phyloP scores from a whole-genome alignment of 2,888 invertebrate species.

The Stramonita haemastoma region DNA sequence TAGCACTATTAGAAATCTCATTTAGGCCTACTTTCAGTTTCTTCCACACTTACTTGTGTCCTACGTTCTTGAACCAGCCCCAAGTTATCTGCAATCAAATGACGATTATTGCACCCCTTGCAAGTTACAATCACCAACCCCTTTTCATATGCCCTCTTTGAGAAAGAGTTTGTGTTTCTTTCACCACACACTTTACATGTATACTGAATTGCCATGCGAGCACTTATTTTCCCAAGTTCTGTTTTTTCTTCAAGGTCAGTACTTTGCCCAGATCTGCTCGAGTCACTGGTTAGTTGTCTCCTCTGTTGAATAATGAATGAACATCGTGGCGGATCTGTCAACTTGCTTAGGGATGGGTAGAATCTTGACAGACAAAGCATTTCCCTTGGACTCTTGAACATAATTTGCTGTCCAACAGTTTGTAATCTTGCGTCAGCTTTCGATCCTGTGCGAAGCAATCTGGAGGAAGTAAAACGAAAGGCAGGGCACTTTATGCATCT shows the following conservation, averaged over 20 bases:
- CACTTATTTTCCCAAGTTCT: conserved; percentile 26
- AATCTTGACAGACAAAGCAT: neutral
- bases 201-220: conserved; percentile 81
- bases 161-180: conserved; percentile 88
- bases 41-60: conserved; percentile 55
- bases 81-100: conserved; percentile 96
- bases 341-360: neutral
- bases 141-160: conserved; percentile 89
- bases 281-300: neutral
- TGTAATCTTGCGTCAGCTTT: neutral
- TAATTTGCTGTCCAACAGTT: neutral
- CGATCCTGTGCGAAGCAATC: neutral
- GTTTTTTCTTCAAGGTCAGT: neutral
- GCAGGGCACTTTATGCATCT: neutral
- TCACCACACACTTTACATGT: conserved; percentile 93
- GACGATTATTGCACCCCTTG: conserved; percentile 90
- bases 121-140: conserved; percentile 97
- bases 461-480: neutral
- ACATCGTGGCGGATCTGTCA: neutral
- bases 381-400: neutral
- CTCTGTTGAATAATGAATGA: neutral
- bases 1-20: too few species aligned
- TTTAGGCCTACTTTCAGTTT: too few species aligned
- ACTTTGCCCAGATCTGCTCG: neutral
- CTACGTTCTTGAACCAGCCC: conserved; percentile 93